Conservation (phyloP, 2,797 vertebrate species). For the Enteromius unitaeniatus region DNA sequence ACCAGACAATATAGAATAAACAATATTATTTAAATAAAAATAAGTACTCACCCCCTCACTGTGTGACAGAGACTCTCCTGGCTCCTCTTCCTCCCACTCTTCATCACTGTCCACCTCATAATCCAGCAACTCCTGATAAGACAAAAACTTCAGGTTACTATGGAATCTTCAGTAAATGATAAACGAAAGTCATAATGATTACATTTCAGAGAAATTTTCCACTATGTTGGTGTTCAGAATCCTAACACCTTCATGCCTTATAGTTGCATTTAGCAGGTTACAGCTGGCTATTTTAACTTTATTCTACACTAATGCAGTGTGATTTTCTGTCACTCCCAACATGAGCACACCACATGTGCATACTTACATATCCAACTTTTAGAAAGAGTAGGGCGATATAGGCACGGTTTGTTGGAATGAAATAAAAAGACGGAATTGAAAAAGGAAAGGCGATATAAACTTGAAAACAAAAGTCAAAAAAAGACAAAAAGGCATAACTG, state of each 20-base stretch:
- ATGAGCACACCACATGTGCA: not conserved
- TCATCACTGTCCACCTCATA: slow-evolving; percentile 98
- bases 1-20: too few relatives aligned
- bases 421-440: not conserved
- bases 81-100: slow-evolving; percentile 98
- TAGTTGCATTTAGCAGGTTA: not conserved
- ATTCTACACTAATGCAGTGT: not conserved
- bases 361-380: too few relatives aligned
- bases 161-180: not conserved
- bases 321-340: not conserved
- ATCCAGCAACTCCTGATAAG: slow-evolving; percentile 85
- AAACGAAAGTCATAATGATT: not conserved
- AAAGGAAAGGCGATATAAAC: too few relatives aligned
- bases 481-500: too few relatives aligned
- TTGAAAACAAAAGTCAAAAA: too few relatives aligned
- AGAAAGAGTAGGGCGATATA: too few relatives aligned
- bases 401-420: not conserved
- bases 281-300: not conserved
- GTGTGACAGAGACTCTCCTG: slow-evolving; percentile 96
- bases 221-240: not conserved
- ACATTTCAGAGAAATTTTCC: not conserved
- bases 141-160: slow-evolving; percentile 14
- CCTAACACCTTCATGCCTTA: not conserved
- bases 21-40: too few relatives aligned
- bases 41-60: slow-evolving; percentile 90